These are phyloP conservation scores for Ypsolopha sequella DNA, from an alignment of 2,888 invertebrate genomes.

Conservation along the genomic window DNA sequence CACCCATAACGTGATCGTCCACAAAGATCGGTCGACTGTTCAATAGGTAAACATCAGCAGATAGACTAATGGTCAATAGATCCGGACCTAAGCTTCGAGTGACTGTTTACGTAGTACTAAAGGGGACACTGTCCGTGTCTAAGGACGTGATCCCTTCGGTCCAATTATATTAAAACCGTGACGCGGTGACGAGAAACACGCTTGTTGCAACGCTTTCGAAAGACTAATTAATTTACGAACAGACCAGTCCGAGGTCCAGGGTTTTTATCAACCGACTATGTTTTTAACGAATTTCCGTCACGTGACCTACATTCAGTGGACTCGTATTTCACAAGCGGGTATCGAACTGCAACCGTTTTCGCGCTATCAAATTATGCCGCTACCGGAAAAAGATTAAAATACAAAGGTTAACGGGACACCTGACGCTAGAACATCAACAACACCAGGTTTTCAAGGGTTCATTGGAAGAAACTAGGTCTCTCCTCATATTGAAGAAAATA, in stretches of 20 bases:
- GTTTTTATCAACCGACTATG: conserved; percentile 7
- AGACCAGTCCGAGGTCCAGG: not conserved
- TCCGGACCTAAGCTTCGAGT: not conserved
- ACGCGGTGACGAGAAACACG: conserved; percentile 5
- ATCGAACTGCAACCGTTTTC: not conserved
- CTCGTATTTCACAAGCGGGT: not conserved
- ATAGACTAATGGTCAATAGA: not conserved
- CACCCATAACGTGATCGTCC: no score
- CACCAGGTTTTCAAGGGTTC: no score
- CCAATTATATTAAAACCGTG: conserved; percentile 15
- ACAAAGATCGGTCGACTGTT: no score
- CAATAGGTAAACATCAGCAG: not conserved
- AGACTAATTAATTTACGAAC: conserved; percentile 14
- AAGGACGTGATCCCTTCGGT: conserved; percentile 6
- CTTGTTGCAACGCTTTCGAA: conserved; percentile 15
- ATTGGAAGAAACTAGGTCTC: no score
- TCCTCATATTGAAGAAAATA: no score
- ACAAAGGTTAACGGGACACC: no score
- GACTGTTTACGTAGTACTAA: not conserved
- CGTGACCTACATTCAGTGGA: not conserved
- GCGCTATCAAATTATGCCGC: not conserved
- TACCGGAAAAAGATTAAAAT: not conserved
- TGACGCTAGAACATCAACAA: no score
- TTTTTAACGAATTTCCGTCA: not conserved
- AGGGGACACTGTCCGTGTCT: not conserved